Percentiles rank a stretch among this genome's conserved stretches.
These are phyloP conservation scores for Eleginops maclovinus DNA, from an alignment of 2,113 vertebrate species.

Conservation along the genomic window DNA sequence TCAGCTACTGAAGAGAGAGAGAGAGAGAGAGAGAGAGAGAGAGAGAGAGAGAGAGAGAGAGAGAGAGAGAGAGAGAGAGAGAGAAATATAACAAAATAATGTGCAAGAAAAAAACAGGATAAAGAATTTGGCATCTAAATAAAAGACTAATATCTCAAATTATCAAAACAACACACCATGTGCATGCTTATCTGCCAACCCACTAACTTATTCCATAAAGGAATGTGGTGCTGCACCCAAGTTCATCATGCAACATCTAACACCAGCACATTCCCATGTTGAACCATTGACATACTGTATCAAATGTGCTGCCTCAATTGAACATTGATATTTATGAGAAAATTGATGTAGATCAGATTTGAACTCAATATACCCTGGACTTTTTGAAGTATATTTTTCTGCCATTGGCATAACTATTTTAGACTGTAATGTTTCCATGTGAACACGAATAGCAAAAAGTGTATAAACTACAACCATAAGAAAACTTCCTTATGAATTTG, in stretches of 20 bases:
- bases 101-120: not conserved
- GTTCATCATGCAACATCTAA: not conserved
- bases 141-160: not conserved
- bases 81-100: not conserved
- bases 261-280: conserved; percentile 12
- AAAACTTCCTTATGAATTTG: not conserved
- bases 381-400: conserved; percentile 16
- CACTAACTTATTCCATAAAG: not conserved
- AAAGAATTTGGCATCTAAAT: not conserved
- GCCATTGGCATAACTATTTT: not conserved
- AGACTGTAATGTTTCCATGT: not conserved
- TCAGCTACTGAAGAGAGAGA: too few species aligned
- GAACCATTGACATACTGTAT: not conserved
- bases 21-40: too few species aligned
- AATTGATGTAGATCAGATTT: conserved; percentile 40
- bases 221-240: not conserved
- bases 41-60: too few species aligned
- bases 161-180: not conserved
- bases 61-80: too few species aligned
- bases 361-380: conserved; percentile 14
- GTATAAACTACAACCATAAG: not conserved
- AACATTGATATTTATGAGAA: conserved; percentile 21
- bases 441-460: not conserved
- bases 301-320: not conserved
- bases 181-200: not conserved